phyloP scores from a whole-genome alignment of 2,888 invertebrate species.

The Agrotis ipsilon region DNA sequence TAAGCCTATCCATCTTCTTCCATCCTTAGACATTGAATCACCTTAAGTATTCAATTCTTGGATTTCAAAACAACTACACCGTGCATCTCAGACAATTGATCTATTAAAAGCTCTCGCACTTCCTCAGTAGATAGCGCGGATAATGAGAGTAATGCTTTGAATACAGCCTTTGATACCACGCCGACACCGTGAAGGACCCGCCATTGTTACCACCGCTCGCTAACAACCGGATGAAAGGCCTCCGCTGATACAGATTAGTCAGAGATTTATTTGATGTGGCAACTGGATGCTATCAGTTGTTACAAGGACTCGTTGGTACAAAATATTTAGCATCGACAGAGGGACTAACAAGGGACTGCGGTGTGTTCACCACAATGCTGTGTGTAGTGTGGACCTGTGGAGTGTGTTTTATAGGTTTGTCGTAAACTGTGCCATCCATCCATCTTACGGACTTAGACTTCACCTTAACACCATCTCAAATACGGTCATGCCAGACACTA shows the following conservation, averaged over 20 bases:
- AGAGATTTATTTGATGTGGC: slow-evolving; percentile 19
- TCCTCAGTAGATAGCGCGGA: slow-evolving; percentile 46
- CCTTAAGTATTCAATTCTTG: neutral
- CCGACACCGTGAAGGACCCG: slow-evolving; percentile 57
- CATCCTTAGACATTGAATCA: neutral
- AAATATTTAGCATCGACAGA: neutral
- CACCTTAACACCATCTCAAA: neutral
- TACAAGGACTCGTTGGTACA: neutral
- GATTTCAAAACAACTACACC: slow-evolving; percentile 24
- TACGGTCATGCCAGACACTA: neutral
- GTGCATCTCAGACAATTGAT: slow-evolving; percentile 44
- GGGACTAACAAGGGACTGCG: no score
- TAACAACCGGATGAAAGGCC: slow-evolving; percentile 29
- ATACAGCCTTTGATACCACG: slow-evolving; percentile 38
- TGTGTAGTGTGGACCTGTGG: neutral
- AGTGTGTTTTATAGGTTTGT: neutral
- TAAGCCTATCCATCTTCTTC: neutral
- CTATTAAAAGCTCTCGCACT: slow-evolving; percentile 49
- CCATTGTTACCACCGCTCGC: slow-evolving; percentile 51
- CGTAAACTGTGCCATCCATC: no score
- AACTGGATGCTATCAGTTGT: slow-evolving; percentile 9
- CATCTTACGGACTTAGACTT: no score
- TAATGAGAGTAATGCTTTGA: slow-evolving; percentile 36
- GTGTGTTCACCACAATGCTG: no score
- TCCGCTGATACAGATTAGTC: slow-evolving; percentile 43